Base-by-base conservation (phyloP, 2,888 invertebrate genomes). In the Ormyrus labotus region DNA sequence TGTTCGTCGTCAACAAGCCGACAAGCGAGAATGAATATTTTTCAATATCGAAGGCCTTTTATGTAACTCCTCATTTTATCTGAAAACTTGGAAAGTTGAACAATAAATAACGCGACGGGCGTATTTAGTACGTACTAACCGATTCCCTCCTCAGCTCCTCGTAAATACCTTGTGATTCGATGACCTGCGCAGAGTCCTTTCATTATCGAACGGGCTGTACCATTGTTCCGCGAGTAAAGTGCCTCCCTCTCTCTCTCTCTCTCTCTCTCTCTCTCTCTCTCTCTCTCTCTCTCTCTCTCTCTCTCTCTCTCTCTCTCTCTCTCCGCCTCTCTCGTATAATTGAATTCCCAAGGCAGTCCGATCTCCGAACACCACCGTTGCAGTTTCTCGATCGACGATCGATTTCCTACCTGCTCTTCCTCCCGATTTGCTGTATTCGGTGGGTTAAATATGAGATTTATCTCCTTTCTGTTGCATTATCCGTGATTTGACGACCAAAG, bases 151-250 rank as follows among this genome's bases (percentile, higher is more conserved):
- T n/a, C 61, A 19, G 9, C 6, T 2, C 57, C 55, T 13, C 85
- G 86, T 87, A 88, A 88, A 88, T 87, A 88, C 84, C 86, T 83
- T 85, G 86, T 86, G 87, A 88, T 88, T 87, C 83, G 86, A 86
- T 87, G 86, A 88, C 85, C 86, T 84, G 84, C 77, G 83, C 82
- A 83, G 83, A 19, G 83, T 86, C 84, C 87, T 86, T 87, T 88
- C 88, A 88, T 88, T 88, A 88, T 86, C 87, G 84, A 85, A 84
- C 85, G 84, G 19, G 84, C 84, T 84, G 75, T 13, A 83, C 86
- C 86, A 89, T 89, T 89, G 89, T 89, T 88, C 87, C 19, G 19
- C 47, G 80, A 71, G 70, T 60, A 63, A 19, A 19, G n/a, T 47
- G 19, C 65, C 10, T 34, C 61, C 11, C 48, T 61, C 19, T 19